phyloP scores from a whole-genome alignment of 2,888 invertebrate genomes.

The Spodoptera picta region DNA sequence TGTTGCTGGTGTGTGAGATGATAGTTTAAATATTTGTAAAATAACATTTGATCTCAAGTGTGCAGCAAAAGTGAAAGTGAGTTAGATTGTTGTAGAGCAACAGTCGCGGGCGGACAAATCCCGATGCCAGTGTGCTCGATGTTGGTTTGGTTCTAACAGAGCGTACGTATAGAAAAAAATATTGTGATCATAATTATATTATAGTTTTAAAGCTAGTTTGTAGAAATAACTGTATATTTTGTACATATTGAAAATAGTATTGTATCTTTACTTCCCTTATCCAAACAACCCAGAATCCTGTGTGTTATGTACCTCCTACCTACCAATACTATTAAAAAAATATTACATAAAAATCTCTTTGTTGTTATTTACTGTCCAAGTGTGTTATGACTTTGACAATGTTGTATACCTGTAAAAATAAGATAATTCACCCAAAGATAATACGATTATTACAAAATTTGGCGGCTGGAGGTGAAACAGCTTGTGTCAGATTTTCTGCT shows the following conservation, averaged over 20 bases:
- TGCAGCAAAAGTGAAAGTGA: conserved; percentile 86
- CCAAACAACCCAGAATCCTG: conserved; percentile 88
- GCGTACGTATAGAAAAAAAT: conserved; percentile 85
- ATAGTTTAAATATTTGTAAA: conserved; percentile 85
- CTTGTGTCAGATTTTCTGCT: too few species aligned
- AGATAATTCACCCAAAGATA: too few species aligned
- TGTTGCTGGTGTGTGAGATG: conserved; percentile 83
- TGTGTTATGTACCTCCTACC: conserved; percentile 90
- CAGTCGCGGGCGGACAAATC: conserved; percentile 72
- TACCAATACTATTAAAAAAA: conserved; percentile 90
- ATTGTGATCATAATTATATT: conserved; percentile 89
- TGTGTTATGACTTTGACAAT: too few species aligned
- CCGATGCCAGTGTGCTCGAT: conserved; percentile 63
- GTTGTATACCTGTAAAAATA: too few species aligned
- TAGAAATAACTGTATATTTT: conserved; percentile 88
- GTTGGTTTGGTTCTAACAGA: conserved; percentile 75
- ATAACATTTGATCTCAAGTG: conserved; percentile 89
- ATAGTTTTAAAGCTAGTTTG: conserved; percentile 84
- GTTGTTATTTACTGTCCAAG: conserved; percentile 55
- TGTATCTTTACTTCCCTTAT: conserved; percentile 88
- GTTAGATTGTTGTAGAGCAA: conserved; percentile 77
- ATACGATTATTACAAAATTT: too few species aligned
- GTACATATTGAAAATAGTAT: conserved; percentile 89
- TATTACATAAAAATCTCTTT: conserved; percentile 83
- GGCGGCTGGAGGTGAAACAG: too few species aligned